Evolutionary conservation across 2,797 vertebrate genomes (phyloP), one percentile per base, ranked within the genome.

Genomic region (Siniperca undulata): DNA sequence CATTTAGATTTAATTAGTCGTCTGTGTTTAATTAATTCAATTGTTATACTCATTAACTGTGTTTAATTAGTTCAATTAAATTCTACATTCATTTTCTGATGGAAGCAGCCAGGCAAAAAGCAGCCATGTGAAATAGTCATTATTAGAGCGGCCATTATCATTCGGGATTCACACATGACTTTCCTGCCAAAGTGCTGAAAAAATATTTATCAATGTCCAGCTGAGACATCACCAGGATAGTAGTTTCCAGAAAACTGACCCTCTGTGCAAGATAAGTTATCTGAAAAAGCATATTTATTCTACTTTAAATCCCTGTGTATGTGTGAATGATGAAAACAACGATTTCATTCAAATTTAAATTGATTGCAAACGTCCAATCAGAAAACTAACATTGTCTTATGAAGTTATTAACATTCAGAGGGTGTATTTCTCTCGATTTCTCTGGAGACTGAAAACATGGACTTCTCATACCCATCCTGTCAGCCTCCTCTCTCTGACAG

Each of bases 31-130:
- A 93, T 93, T 88, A 92, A 89, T 89, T 86, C 75, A 85, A 71
- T 88, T 91, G 86, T 91, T 79, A 85, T 76, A 86, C 86, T 88
- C 88, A 91, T 93, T 92, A 88, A 87, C 66, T 78, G 70, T 81
- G 77, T 89, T 92, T 91, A 87, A 93, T 92, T 88, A 86, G 88
- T 86, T 89, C 61, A 92, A 82, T 94, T 92, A 89, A 86, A 90
- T 78, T 59, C 83, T 64, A 70, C 80, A 78, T 84, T 85, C 50
- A 70, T 88, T 91, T 89, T 79, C 53, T 5, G 30, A 74, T 72
- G 19, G 80, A 70, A 27, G 81, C 77, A 71, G 86, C 71, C 53
- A 55, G 65, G 80, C 87, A 75, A 66, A 76, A 75, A 78, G 74
- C 82, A 27, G 70, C 66, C 70, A 17, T 73, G 82, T 86, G 83